Percentiles rank a stretch among this genome's conserved stretches.
These are phyloP conservation scores for Samia ricini DNA, from an alignment of 1,140 invertebrate genomes.

Conservation along the genomic window DNA sequence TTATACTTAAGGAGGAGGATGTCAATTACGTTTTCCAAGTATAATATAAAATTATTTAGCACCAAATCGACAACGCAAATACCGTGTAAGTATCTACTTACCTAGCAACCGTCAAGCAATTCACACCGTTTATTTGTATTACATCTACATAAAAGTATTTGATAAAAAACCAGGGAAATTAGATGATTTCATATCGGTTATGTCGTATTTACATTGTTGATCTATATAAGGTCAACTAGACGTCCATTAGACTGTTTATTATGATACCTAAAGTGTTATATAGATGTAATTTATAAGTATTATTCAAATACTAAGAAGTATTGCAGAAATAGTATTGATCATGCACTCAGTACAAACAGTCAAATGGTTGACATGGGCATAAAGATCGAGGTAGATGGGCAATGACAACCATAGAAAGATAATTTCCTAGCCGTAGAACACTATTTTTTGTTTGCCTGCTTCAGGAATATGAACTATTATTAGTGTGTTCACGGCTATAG, in stretches of 20 bases:
- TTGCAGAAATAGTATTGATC: too few species aligned
- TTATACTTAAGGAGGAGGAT: slow-evolving; percentile 30
- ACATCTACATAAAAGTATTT: slow-evolving; percentile 19
- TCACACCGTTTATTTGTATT: slow-evolving; percentile 26
- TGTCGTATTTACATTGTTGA: slow-evolving; percentile 4
- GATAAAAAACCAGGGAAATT: slow-evolving; percentile 14
- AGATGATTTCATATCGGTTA: slow-evolving; percentile 1
- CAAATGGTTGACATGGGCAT: too few species aligned
- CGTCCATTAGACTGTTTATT: background rate
- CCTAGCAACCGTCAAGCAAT: slow-evolving; percentile 21
- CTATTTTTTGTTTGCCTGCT: too few species aligned
- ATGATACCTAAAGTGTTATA: background rate
- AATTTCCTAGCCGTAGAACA: too few species aligned
- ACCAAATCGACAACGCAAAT: slow-evolving; percentile 31
- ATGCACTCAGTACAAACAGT: too few species aligned
- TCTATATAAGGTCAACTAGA: background rate
- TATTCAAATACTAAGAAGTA: too few species aligned
- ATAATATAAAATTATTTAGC: slow-evolving; percentile 20
- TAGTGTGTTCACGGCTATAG: too few species aligned
- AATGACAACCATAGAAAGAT: too few species aligned
- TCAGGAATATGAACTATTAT: too few species aligned
- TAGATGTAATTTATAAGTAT: background rate
- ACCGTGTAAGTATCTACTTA: background rate
- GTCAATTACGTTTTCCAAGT: slow-evolving; percentile 32
- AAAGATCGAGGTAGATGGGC: too few species aligned